Evolutionary conservation across 2,888 invertebrate species (phyloP), one percentile per base, ranked within the genome.

Genomic region (Keiferia lycopersicella): DNA sequence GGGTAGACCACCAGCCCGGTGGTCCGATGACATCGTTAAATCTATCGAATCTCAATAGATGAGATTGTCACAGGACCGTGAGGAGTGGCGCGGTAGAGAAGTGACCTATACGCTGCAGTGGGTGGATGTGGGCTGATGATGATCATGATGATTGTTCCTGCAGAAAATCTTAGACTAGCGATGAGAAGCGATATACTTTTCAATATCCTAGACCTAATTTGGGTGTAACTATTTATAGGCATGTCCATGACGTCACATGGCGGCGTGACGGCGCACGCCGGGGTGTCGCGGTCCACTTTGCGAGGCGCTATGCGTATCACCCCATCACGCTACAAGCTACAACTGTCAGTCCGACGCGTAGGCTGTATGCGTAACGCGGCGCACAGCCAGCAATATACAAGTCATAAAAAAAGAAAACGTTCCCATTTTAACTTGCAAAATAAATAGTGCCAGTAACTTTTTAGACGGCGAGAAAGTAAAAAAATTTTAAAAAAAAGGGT

Each of bases 251-350:
- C 59, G 45, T 59, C 14, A 41, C 20, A 45, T 59, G 53, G 38
- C 84, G 84, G 82, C 83, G 84, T 85, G 84, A 87, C 70, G 67
- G 18, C 58, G n/a, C 4, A 14, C 20, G 39, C 38, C 84, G 84
- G 34, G 56, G 34, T 56, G 34, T 83, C 82, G 84, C 76, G 72
- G 76, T 70, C 71, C 69, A 57, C 68, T 70, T 73, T 72, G 69
- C 75, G 76, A 78, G 79, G 77, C 78, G 82, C 79, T 81, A 81
- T 71, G 77, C 72, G 68, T 56, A 68, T 65, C 67, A 62, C 68
- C 64, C 69, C 67, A 69, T 71, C 72, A 70, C 68, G 65, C 66
- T 53, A 64, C 66, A 16, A 39, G 20, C 34, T 48, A 67, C 65
- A 56, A 60, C 69, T 73, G 74, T 76, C 80, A 82, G 83, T 82